Conservation (phyloP, 2,797 vertebrate genomes). For the Geotrypetes seraphini region DNA sequence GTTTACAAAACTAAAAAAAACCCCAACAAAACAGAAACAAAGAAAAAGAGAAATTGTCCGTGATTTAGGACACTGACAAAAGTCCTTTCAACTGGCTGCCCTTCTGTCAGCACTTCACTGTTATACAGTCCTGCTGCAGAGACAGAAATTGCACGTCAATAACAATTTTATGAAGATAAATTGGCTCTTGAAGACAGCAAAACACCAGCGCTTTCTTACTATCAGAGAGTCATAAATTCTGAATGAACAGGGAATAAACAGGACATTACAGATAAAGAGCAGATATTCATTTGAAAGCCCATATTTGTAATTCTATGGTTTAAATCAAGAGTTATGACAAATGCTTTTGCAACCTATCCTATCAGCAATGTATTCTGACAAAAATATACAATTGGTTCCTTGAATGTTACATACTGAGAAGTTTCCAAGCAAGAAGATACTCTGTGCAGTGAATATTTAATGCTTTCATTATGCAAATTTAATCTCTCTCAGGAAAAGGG, state of each 20-base stretch:
- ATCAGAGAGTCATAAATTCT: slow-evolving; percentile 7
- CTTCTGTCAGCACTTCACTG: slow-evolving; percentile 32
- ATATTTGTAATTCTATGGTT: neutral
- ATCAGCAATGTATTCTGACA: neutral
- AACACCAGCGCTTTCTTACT: slow-evolving; percentile 15
- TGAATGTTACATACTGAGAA: no score
- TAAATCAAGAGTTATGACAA: neutral
- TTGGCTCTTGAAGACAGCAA: slow-evolving; percentile 13
- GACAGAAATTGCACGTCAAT: slow-evolving; percentile 27
- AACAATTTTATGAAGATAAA: slow-evolving; percentile 33
- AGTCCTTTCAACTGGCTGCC: slow-evolving; percentile 31
- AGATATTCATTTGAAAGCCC: neutral
- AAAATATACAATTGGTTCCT: neutral
- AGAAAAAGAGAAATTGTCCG: slow-evolving; percentile 12
- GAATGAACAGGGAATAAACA: neutral
- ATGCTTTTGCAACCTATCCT: no score
- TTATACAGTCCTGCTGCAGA: slow-evolving; percentile 1
- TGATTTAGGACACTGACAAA: slow-evolving; percentile 25
- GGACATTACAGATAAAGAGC: neutral
- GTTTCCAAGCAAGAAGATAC: no score
- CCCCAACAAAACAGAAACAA: no score
- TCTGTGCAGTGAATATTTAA: no score
- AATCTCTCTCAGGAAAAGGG: no score
- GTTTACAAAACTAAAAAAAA: no score
- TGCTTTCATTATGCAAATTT: no score